phyloP scores from a whole-genome alignment of 2,113 vertebrate genomes.

The Sarotherodon lohbergeri region DNA sequence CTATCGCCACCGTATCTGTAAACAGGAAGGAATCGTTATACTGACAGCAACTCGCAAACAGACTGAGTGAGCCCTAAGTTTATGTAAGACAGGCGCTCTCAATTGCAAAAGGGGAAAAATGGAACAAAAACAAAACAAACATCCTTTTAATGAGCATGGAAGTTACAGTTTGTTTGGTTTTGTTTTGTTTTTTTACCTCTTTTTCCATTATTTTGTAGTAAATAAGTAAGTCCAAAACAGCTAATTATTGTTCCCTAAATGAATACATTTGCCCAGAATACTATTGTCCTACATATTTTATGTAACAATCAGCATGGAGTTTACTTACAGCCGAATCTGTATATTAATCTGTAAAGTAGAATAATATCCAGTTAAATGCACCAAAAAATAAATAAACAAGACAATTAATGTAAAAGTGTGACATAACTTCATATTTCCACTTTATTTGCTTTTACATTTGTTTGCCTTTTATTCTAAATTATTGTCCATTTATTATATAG shows the following conservation, averaged over 20 bases:
- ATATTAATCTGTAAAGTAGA: not conserved
- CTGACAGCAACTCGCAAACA: conserved; percentile 38
- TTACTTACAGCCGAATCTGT: not conserved
- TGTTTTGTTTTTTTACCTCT: not conserved
- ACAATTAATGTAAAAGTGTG: not conserved
- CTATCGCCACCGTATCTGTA: conserved; percentile 50
- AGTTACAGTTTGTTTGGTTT: not conserved
- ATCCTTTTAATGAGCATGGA: not conserved
- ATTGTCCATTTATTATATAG: not conserved
- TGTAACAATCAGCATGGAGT: not conserved
- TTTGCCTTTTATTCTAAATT: not conserved
- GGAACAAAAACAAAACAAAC: not conserved
- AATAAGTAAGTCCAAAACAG: not conserved
- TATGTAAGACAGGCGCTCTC: conserved; percentile 5
- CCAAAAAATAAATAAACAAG: not conserved
- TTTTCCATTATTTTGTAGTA: not conserved
- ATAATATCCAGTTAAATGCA: not conserved
- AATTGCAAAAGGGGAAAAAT: not conserved
- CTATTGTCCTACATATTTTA: not conserved
- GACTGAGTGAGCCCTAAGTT: conserved; percentile 23
- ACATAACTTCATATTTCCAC: not conserved
- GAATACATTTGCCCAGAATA: not conserved
- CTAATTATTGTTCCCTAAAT: not conserved
- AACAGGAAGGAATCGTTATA: conserved; percentile 70
- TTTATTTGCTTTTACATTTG: not conserved